Base-by-base conservation (phyloP, 2,113 vertebrate species). In the Tretioscincus oriximinensis region DNA sequence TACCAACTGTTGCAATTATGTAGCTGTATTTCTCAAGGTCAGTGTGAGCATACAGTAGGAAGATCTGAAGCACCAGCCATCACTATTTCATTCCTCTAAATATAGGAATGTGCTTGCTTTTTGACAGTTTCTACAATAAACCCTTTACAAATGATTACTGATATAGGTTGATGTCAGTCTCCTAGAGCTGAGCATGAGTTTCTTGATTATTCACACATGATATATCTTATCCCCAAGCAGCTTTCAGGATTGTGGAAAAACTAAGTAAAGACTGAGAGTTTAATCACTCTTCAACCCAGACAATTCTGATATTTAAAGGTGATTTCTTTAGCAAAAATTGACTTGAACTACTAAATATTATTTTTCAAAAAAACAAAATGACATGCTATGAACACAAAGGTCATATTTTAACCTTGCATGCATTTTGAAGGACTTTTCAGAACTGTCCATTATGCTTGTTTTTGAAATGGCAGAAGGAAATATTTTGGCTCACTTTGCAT, bases 141-240 rank as follows among this genome's bases (percentile, higher is more conserved):
- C 9, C 6, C 66, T 65, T 84, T 90, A 75, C n/a, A 66, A 72
- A 85, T 86, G 76, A 58, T 51, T 83, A 64, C 70, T 7, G 45
- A 58, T 16, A 83, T 81, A 24, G 12, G 4, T 24, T 63, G 63
- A 54, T 9, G 14, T 49, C 45, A 61, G 77, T 65, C 26, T 29
- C 72, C 65, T 81, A 65, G 72, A 76, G 31, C 21, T 45, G n/a
- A 54, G 16, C 47, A 78, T 90, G 65, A 73, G n/a, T 66, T 67
- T 31, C 9, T 51, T 60, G 29, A 61, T 51, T n/a, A 58, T 1
- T 70, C 1, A 54, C 4, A n/a, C 31, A 74, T 54, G 28, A 66
- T 73, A 65, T 58, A 65, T 58, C 45, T 78, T 83, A 26, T 45
- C 45, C 54, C 65, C 24, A 63, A n/a, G 28, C 4, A 78, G 8